These are phyloP conservation scores for Mesitornis unicolor DNA, from an alignment of 2,113 vertebrate genomes.

Conservation along the genomic window DNA sequence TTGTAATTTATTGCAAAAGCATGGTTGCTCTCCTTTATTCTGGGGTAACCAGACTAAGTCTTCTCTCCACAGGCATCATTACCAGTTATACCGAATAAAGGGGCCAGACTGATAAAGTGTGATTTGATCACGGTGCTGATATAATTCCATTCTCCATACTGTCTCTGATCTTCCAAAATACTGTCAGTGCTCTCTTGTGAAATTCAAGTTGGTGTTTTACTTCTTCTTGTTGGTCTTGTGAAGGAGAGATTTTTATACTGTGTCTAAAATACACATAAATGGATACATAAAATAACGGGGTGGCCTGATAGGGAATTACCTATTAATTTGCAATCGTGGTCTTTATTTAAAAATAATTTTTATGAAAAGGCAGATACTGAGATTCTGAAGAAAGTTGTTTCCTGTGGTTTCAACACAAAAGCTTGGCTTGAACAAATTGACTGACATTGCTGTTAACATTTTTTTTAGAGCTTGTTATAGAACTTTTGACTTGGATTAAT, in stretches of 20 bases:
- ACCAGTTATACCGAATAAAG: not conserved
- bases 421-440: not conserved
- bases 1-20: not conserved
- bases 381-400: not conserved
- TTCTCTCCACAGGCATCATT: not conserved
- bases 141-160: not conserved
- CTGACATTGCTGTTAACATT: not conserved
- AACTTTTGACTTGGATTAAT: not conserved
- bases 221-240: not conserved
- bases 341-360: not conserved
- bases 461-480: not conserved
- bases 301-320: not conserved
- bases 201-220: not conserved
- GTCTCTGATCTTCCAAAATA: not conserved
- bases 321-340: not conserved
- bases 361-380: not conserved
- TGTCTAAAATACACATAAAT: not conserved
- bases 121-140: not conserved
- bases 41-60: not conserved
- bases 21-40: not conserved
- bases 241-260: not conserved
- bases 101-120: not conserved
- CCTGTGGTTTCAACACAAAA: not conserved
- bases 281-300: not conserved
- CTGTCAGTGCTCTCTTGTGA: not conserved